These are phyloP conservation scores for Syncerus caffer DNA, from an alignment of 2,797 vertebrate genomes.

Conservation along the genomic window DNA sequence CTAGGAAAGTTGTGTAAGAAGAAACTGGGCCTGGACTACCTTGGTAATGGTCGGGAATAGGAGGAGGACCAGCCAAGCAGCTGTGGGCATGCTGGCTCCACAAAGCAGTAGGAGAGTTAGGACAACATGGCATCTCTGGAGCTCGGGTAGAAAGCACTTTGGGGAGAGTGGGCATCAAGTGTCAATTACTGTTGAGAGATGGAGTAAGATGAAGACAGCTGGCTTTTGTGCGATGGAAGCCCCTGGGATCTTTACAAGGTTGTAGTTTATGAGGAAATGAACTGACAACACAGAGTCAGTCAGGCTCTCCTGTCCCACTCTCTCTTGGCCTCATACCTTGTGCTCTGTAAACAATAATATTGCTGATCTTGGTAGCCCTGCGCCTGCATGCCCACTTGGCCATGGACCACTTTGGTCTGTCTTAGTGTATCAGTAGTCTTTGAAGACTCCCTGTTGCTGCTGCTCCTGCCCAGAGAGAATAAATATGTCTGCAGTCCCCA, in stretches of 20 bases:
- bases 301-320: not conserved
- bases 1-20: not conserved
- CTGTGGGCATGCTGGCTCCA: not conserved
- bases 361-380: not conserved
- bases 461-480: not conserved
- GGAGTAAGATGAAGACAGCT: not conserved
- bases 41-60: not conserved
- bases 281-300: not conserved
- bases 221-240: not conserved
- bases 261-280: not conserved
- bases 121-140: not conserved
- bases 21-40: not conserved
- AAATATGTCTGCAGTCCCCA: not conserved
- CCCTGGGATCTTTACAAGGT: not conserved
- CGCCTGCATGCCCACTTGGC: not conserved
- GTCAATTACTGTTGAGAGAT: not conserved
- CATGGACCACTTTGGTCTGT: not conserved
- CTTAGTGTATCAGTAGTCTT: not conserved
- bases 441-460: not conserved
- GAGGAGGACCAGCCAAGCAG: not conserved
- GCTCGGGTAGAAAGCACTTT: not conserved
- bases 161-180: not conserved
- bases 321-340: not conserved
- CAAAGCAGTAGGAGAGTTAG: not conserved
- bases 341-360: not conserved